Conservation (phyloP, 2,113 vertebrate species). For the western clawed frog (Xenopus tropicalis) region DNA sequence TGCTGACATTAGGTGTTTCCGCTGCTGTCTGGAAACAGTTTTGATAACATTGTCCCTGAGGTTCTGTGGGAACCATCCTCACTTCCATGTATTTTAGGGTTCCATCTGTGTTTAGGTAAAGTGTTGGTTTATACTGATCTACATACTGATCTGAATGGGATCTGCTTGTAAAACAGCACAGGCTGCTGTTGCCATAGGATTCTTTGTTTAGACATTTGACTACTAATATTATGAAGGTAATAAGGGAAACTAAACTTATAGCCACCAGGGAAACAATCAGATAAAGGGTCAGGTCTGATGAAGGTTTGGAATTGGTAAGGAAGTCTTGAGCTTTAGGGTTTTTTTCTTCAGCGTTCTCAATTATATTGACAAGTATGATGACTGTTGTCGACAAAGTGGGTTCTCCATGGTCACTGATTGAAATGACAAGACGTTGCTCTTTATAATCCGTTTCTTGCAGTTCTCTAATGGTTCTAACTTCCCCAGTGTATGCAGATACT, state of each 20-base stretch:
- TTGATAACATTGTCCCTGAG: conserved; percentile 77
- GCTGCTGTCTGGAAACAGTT: conserved; percentile 75
- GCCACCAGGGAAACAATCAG: conserved; percentile 58
- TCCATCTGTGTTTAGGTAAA: conserved; percentile 80
- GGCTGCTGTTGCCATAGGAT: conserved; percentile 35
- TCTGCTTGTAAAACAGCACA: conserved; percentile 61
- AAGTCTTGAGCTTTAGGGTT: conserved; percentile 49
- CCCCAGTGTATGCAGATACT: conserved; percentile 72
- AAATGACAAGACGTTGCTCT: conserved; percentile 67
- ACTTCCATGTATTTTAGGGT: conserved; percentile 89
- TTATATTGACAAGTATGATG: conserved; percentile 66
- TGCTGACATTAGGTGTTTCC: conserved; percentile 60
- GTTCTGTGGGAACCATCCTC: conserved; percentile 76
- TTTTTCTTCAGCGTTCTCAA: conserved; percentile 56
- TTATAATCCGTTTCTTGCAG: conserved; percentile 69
- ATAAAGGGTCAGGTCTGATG: conserved; percentile 53
- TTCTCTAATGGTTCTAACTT: conserved; percentile 70
- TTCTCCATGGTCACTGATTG: conserved; percentile 76
- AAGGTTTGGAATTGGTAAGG: conserved; percentile 57
- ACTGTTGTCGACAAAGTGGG: conserved; percentile 65
- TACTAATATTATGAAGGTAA: conserved; percentile 55
- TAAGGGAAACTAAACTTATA: conserved; percentile 55
- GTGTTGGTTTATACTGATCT: conserved; percentile 75
- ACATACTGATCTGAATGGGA: conserved; percentile 63
- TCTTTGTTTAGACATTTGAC: conserved; percentile 52